Evolutionary conservation across 2,797 vertebrate species (phyloP), one percentile per base, ranked within the genome.

Genomic region (Anguilla anguilla): DNA sequence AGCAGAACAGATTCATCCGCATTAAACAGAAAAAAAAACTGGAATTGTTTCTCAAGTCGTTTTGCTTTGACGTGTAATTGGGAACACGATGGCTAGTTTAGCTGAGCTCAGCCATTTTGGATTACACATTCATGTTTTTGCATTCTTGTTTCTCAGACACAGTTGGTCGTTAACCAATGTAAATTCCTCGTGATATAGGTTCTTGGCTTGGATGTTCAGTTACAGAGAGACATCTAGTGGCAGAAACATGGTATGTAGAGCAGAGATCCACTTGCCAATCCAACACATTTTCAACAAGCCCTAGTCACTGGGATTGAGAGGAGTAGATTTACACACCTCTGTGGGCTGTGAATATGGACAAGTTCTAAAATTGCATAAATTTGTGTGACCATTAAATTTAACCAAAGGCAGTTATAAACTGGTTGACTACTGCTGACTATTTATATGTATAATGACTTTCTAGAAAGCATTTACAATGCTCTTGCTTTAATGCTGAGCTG

Each of bases 221-320:
- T 25, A n/a, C 46, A 82, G 79, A 51, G 79, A 49, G 79, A 49
- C 79, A 49, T 51, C 79, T 82, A 82, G 79, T 82, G 79, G 79
- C 46, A 82, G 25, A 6, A 82, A 46, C 43, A 51, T 49, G 46
- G 25, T n/a, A n/a, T 25, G 49, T 49, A 22, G 11, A 10, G 79
- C 19, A 51, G 6, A 25, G 22, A n/a, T 5, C 3, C 13, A 59
- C 57, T 59, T 0, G 15, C 57, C n/a, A 35, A 72, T 31, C 28
- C 69, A 13, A 13, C 69, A 72, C 69, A 31, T 72, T 10, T 0
- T 35, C 69, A 72, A 9, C 64, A 72, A 72, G 69, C 11, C 28
- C n/a, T 72, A 72, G 7, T 13, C 28, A 28, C 28, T 28, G 2
- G 28, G 10, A 72, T 72, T 28, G 25, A 69, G n/a, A 69, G 25